Percentiles rank a stretch among this genome's conserved stretches.
Evolutionary conservation across 2,888 invertebrate genomes (phyloP).

Genomic region (Oeneis ivallda): DNA sequence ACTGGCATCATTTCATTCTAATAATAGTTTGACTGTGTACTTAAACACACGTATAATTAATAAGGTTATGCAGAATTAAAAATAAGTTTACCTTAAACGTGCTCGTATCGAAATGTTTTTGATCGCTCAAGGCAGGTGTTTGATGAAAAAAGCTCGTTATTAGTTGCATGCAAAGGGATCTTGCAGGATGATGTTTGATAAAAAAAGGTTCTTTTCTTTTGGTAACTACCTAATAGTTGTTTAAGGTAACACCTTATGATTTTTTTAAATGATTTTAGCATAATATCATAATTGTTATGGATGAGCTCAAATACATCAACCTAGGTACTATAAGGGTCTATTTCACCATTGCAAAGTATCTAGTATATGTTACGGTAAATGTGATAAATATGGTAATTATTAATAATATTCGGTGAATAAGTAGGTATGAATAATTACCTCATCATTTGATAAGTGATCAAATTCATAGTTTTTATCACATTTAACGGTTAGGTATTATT

Average conservation of each 20-base stretch:
- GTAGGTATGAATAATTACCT: too few species aligned
- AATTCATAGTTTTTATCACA: too few species aligned
- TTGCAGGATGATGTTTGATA: constrained; percentile 45
- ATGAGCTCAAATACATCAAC: neutral
- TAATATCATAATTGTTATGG: neutral
- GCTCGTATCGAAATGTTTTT: constrained; percentile 43
- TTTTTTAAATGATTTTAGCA: constrained; percentile 29
- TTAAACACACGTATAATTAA: constrained; percentile 9
- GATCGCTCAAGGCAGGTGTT: constrained; percentile 59
- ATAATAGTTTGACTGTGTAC: constrained; percentile 8
- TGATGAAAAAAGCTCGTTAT: constrained; percentile 50
- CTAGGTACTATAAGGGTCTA: neutral
- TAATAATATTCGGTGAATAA: too few species aligned
- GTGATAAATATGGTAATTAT: too few species aligned
- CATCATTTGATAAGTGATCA: too few species aligned
- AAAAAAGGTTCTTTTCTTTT: constrained; percentile 36
- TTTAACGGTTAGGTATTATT: too few species aligned
- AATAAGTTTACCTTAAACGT: constrained; percentile 51
- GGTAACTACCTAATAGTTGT: constrained; percentile 6
- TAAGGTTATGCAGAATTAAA: constrained; percentile 15
- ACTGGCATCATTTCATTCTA: neutral
- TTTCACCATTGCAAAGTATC: too few species aligned
- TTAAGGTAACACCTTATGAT: constrained; percentile 43
- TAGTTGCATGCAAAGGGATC: constrained; percentile 49
- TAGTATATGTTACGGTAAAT: too few species aligned